These are phyloP conservation scores for Amblyteles armatorius DNA, from an alignment of 2,888 invertebrate species.

Conservation along the genomic window DNA sequence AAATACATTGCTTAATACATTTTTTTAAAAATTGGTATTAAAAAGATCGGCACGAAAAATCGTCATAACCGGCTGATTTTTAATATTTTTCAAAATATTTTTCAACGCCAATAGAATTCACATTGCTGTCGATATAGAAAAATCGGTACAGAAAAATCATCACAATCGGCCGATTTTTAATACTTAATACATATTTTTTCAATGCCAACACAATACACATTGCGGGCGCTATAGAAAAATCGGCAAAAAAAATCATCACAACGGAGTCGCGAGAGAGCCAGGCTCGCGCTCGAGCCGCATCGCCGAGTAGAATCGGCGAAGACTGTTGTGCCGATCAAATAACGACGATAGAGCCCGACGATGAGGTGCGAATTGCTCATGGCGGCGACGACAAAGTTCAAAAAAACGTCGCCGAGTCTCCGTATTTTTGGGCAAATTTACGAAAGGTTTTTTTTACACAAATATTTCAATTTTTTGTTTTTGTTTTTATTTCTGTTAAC, in stretches of 20 bases:
- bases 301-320: constrained; percentile 31
- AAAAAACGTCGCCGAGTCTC: constrained; percentile 15
- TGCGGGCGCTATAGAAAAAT: background rate
- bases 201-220: too few relatives aligned
- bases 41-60: too few relatives aligned
- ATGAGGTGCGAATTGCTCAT: background rate
- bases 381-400: constrained; percentile 2
- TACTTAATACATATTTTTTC: background rate
- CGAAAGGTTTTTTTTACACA: constrained; percentile 46
- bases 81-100: too few relatives aligned
- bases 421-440: constrained; percentile 45
- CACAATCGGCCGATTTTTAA: background rate
- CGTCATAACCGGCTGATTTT: too few relatives aligned
- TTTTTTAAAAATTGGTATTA: too few relatives aligned
- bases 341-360: constrained; percentile 18
- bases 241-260: constrained; percentile 4
- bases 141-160: background rate
- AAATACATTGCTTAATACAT: too few relatives aligned
- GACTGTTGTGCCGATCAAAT: constrained; percentile 22
- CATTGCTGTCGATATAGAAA: too few relatives aligned
- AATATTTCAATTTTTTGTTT: background rate
- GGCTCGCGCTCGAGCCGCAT: constrained; percentile 27
- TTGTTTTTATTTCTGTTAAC: too few relatives aligned
- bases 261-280: constrained; percentile 10
- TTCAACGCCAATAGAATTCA: too few relatives aligned